Evolutionary conservation across 2,113 vertebrate genomes (phyloP), one percentile per base, ranked within the genome.

Genomic region (Trichechus manatus): DNA sequence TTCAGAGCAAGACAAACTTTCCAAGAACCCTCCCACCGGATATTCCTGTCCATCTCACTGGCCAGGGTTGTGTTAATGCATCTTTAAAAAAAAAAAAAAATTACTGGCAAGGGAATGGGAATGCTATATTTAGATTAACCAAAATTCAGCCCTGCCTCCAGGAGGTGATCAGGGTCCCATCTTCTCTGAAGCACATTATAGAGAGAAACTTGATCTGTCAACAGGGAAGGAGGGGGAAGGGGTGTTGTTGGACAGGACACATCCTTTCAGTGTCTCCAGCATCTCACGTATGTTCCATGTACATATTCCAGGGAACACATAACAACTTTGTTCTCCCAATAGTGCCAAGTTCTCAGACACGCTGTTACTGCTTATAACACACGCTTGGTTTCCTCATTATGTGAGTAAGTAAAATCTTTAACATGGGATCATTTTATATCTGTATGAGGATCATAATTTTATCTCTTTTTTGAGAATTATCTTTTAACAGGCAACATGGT

Each of bases 241-340:
- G 9, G 5, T 39, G 8, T 1, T 6, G 0, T 44, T n/a, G 19
- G 27, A 13, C 68, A 13, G 15, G 17, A 14, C 3, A 14, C 4
- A 5, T 31, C 68, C 8, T 39, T 22, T 33, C 19, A 19, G 31
- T 19, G 11, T 19, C 29, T 77, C 29, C 8, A 36, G 36, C 17
- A n/a, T 25, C 36, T 83, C 23, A 6, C 33, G 13, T 19, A 72
- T 36, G 68, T 36, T 36, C 27, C 68, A 36, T 36, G 14, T 36
- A 20, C n/a, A n/a, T 72, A 14, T n/a, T n/a, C 68, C 68, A 72
- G 68, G 14, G 15, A 72, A 72, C 17, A 72, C 6, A 7, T 3
- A 42, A 25, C 42, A 13, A 23, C 33, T n/a, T 33, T 27, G 22
- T 68, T 13, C 22, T 79, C 20, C 36, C 17, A 59, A 66, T 14